These are phyloP conservation scores for Leucopsar rothschildi DNA, from an alignment of 2,113 vertebrate species.

Conservation along the genomic window DNA sequence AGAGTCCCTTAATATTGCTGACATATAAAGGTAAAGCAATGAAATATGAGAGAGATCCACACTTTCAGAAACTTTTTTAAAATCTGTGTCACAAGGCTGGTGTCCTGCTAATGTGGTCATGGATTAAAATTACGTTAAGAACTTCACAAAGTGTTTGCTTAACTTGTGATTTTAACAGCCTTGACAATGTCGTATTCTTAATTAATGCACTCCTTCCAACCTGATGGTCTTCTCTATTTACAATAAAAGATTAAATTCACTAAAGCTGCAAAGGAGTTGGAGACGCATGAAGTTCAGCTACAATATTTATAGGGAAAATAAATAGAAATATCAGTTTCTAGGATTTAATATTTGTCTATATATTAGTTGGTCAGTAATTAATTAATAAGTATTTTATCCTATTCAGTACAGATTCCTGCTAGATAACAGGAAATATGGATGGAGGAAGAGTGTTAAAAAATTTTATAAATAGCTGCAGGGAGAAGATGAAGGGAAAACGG, in stretches of 20 bases:
- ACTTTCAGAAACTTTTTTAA: not conserved
- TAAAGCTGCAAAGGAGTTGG: not conserved
- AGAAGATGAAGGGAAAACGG: not conserved
- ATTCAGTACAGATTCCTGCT: not conserved
- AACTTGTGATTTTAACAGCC: not conserved
- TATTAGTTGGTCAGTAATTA: not conserved
- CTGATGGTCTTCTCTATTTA: not conserved
- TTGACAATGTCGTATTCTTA: not conserved
- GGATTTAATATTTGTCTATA: not conserved
- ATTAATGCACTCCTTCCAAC: not conserved
- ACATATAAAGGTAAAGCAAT: not conserved
- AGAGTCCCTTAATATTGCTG: not conserved
- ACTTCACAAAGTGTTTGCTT: not conserved
- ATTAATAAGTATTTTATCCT: not conserved
- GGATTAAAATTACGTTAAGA: not conserved
- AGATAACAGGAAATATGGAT: not conserved
- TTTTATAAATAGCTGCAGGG: not conserved
- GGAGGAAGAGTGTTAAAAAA: not conserved
- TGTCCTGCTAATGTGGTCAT: not conserved
- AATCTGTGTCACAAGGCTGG: not conserved
- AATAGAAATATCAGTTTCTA: not conserved
- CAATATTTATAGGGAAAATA: not conserved
- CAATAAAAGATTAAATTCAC: not conserved
- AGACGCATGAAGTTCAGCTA: not conserved
- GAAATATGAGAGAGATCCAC: not conserved